Evolutionary conservation across 64 coral and sea anemone genomes (phyloP), one percentile per base, ranked within the genome.

Genomic region (Montipora efflorescens): DNA sequence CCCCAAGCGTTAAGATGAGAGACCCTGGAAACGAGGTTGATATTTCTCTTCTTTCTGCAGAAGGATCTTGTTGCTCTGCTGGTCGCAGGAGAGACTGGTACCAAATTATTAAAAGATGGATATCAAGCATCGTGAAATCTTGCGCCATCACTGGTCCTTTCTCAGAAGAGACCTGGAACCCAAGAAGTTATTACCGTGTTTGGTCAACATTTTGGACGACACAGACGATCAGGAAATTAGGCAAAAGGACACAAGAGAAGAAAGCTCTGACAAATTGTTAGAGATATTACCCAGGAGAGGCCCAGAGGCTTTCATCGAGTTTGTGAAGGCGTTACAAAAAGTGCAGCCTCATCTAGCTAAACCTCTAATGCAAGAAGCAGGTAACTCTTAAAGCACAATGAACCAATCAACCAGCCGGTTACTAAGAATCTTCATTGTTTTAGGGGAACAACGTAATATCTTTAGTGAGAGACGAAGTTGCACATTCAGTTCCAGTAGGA

Each of bases 271-370:
- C 48, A 77, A 81, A n/a, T 12, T 97, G 22, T 72, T 94, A 8
- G 71, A 97, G 0, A 88, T 97, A 61, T 74, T 97, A 19, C 95
- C 95, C 1, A 89, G 89, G 52, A 94, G 93, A 84, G 95, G 95
- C 8, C 83, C 89, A 16, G 50, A 89, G 0, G 95, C 95, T 9
- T 97, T 97, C 84, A 4, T 80, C 0, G 71, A 25, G 13, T 97
- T 97, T 13, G 83, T 97, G 48, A 79, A 92, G 49, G 95, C 83
- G 28, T 78, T 97, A 25, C 45, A 88, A 23, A 13, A 22, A 64
- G 76, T 77, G 2, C 92, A 94, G 44, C 78, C 83, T 8, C 77
- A 81, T 83, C 51, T 97, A 23, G 92, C 83, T 13, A 18, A 6
- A 66, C 59, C 75, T 43, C 72, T 93, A 21, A 7, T 72, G 7